phyloP scores from a whole-genome alignment of 1,140 invertebrate species.

The Solenopsis fugax region DNA sequence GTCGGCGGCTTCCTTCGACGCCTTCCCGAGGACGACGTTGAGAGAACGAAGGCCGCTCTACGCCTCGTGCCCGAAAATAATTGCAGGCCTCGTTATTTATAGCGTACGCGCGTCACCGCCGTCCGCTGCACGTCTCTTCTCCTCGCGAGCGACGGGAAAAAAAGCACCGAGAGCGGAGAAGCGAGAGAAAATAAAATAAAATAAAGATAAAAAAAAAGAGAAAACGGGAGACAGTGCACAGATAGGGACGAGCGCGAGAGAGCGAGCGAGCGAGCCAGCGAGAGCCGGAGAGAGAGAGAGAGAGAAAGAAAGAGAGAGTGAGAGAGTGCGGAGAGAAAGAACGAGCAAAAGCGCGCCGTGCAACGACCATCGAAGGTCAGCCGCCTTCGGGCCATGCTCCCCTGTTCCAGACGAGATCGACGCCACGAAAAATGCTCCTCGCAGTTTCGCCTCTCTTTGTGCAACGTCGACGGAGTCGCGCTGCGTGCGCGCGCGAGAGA shows the following conservation, averaged over 20 bases:
- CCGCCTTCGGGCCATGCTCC: conserved; percentile 68
- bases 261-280: conserved; percentile 1
- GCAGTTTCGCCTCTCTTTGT: conserved; percentile 33
- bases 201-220: conserved; percentile 5
- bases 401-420: conserved; percentile 50
- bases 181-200: conserved; percentile 41
- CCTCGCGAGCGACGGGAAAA: conserved; percentile 12
- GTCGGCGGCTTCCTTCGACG: background rate
- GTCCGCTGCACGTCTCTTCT: conserved; percentile 72
- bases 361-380: conserved; percentile 77
- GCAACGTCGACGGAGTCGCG: conserved; percentile 15
- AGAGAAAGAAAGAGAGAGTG: conserved; percentile 4
- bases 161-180: conserved; percentile 16
- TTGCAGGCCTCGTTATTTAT: conserved; percentile 82
- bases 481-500: conserved; percentile 22
- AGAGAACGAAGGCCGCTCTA: conserved; percentile 32
- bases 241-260: conserved; percentile 24
- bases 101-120: conserved; percentile 79
- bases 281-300: background rate
- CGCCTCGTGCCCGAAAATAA: conserved; percentile 76
- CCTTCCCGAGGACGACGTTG: background rate
- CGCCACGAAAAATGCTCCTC: conserved; percentile 36
- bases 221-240: conserved; percentile 17
- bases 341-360: conserved; percentile 67
- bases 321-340: conserved; percentile 4